These are phyloP conservation scores for Dreissena polymorpha DNA, from an alignment of 1,140 invertebrate species.

Conservation along the genomic window DNA sequence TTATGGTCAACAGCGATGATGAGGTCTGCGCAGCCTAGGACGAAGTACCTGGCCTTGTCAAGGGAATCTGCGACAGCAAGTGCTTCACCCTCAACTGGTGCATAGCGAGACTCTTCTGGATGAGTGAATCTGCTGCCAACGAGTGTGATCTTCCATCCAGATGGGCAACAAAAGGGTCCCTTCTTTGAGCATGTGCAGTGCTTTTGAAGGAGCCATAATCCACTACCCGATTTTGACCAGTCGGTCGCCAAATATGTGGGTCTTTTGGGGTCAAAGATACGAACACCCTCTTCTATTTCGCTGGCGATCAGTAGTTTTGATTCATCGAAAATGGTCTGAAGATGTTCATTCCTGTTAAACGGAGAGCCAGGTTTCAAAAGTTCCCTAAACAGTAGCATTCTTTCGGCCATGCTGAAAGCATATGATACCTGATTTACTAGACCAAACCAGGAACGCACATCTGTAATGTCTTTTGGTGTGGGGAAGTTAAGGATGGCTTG, in stretches of 20 bases:
- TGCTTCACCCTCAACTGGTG: slow-evolving; percentile 61
- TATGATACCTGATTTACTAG: slow-evolving; percentile 32
- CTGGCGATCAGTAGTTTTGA: too few relatives aligned
- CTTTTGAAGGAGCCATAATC: too few relatives aligned
- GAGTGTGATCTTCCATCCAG: slow-evolving; percentile 9
- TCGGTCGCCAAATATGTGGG: too few relatives aligned
- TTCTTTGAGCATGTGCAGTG: neutral
- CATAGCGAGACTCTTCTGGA: slow-evolving; percentile 17
- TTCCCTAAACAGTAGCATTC: slow-evolving; percentile 54
- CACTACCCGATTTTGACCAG: too few relatives aligned
- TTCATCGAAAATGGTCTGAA: too few relatives aligned
- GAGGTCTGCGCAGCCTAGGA: slow-evolving; percentile 59
- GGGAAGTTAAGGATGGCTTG: slow-evolving; percentile 53
- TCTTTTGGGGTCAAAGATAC: too few relatives aligned
- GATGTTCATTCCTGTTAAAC: slow-evolving; percentile 45
- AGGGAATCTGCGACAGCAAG: slow-evolving; percentile 63
- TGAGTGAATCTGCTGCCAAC: slow-evolving; percentile 6
- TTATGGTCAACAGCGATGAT: slow-evolving; percentile 60
- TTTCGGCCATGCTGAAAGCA: slow-evolving; percentile 52
- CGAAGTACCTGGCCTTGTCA: slow-evolving; percentile 60
- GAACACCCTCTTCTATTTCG: too few relatives aligned
- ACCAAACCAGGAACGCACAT: slow-evolving; percentile 60
- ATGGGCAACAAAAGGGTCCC: neutral
- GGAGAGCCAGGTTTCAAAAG: slow-evolving; percentile 45
- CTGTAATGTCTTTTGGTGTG: slow-evolving; percentile 52